phyloP scores from a whole-genome alignment of 2,888 invertebrate species.

The Iselma pallidipennis region DNA sequence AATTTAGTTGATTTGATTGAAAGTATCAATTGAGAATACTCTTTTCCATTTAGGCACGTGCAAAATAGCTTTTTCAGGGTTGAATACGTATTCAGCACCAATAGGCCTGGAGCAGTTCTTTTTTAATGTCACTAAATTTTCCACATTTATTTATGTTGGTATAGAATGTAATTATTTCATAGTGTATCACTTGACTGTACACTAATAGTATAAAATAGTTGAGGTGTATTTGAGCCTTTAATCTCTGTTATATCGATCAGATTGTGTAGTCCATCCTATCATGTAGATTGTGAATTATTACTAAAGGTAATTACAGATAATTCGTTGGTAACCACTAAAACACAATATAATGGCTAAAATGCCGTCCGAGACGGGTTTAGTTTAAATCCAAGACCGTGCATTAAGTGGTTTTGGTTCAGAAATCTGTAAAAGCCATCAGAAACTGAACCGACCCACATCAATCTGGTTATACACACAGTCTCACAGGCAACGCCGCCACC shows the following conservation, averaged over 20 bases:
- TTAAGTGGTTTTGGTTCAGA: conserved; percentile 28
- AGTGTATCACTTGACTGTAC: neutral
- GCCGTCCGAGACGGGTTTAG: neutral
- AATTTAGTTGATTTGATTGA: neutral
- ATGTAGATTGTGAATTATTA: conserved; percentile 1
- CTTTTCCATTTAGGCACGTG: neutral
- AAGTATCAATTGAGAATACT: neutral
- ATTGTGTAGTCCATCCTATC: neutral
- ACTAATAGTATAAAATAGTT: neutral
- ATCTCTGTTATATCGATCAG: neutral
- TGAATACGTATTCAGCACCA: neutral
- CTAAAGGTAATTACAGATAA: conserved; percentile 10
- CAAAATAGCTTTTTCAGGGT: neutral
- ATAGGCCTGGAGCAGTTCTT: neutral
- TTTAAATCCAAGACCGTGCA: conserved; percentile 9
- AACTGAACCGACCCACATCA: conserved; percentile 30
- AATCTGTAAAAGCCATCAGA: conserved; percentile 33
- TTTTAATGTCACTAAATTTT: neutral
- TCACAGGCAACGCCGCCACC: conserved; percentile 10
- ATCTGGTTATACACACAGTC: conserved; percentile 19
- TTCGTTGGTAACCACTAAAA: conserved; percentile 7
- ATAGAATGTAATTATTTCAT: no score
- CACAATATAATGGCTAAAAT: conserved; percentile 15
- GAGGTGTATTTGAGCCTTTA: no score
- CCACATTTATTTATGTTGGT: no score